phyloP scores from a whole-genome alignment of 2,888 invertebrate species.

The Ophioninae sp. region DNA sequence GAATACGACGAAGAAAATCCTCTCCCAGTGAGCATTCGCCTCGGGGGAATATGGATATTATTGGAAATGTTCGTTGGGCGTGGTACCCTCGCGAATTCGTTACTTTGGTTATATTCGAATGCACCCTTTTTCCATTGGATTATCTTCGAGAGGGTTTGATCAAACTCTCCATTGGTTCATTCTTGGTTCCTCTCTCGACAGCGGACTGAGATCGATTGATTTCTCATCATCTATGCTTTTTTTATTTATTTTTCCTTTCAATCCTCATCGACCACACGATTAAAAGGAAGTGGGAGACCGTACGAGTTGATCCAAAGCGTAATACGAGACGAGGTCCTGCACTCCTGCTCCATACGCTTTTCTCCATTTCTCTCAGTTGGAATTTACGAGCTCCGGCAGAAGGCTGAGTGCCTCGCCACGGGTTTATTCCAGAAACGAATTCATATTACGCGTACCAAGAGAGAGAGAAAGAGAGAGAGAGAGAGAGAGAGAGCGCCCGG shows the following conservation, averaged over 20 bases:
- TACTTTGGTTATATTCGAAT: constrained; percentile 4
- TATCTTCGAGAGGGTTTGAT: background rate
- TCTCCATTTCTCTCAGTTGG: constrained; percentile 45
- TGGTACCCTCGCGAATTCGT: constrained; percentile 46
- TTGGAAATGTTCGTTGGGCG: constrained; percentile 58
- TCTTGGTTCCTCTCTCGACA: constrained; percentile 17
- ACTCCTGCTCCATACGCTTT: constrained; percentile 53
- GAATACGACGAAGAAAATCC: constrained; percentile 55
- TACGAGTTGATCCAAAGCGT: constrained; percentile 34
- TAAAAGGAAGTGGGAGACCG: constrained; percentile 1
- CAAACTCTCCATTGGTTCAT: constrained; percentile 6
- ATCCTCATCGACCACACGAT: constrained; percentile 29
- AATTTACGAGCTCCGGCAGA: constrained; percentile 51
- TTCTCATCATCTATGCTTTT: constrained; percentile 38
- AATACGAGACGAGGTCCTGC: constrained; percentile 54
- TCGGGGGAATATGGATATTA: constrained; percentile 50
- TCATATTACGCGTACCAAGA: constrained; percentile 62
- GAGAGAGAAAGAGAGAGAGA: no score
- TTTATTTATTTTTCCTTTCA: background rate
- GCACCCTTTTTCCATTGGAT: constrained; percentile 1
- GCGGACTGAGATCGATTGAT: constrained; percentile 38
- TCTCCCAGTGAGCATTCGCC: constrained; percentile 31
- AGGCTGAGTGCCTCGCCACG: constrained; percentile 54
- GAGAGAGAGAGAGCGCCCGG: constrained; percentile 43
- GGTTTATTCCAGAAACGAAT: constrained; percentile 56